These are phyloP conservation scores for Lasioglossum baleicum DNA, from an alignment of 1,140 invertebrate genomes.

Conservation along the genomic window DNA sequence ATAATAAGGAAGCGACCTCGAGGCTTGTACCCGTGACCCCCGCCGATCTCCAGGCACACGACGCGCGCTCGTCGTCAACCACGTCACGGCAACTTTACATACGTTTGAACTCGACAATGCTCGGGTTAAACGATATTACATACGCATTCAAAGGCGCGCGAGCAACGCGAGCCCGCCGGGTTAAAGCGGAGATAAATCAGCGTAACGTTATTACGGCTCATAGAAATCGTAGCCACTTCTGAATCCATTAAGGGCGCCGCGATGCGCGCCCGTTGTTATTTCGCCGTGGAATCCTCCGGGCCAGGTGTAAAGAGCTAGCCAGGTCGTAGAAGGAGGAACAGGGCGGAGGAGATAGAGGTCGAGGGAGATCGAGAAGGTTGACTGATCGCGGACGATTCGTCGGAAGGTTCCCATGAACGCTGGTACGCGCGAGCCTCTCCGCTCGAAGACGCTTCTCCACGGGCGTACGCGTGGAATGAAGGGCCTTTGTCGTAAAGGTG, in stretches of 20 bases:
- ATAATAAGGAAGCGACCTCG: constrained; percentile 66
- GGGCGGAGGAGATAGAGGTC: constrained; percentile 22
- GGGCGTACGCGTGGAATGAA: constrained; percentile 36
- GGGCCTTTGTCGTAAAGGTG: constrained; percentile 64
- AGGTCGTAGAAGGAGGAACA: too few relatives aligned
- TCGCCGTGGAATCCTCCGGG: constrained; percentile 45
- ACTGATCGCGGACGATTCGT: constrained; percentile 60
- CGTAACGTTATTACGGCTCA: constrained; percentile 66
- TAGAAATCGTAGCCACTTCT: constrained; percentile 70
- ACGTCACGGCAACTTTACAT: constrained; percentile 70
- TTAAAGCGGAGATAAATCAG: constrained; percentile 71
- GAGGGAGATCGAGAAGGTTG: too few relatives aligned
- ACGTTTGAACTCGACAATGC: constrained; percentile 70
- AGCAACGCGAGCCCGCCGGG: constrained; percentile 51
- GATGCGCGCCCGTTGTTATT: constrained; percentile 50
- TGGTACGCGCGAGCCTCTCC: too few relatives aligned
- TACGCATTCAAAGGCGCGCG: constrained; percentile 56
- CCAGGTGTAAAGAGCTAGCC: constrained; percentile 53
- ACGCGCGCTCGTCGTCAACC: constrained; percentile 58
- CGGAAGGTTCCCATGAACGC: too few relatives aligned
- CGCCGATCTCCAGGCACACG: constrained; percentile 41
- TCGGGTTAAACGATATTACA: constrained; percentile 70
- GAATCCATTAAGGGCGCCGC: constrained; percentile 63
- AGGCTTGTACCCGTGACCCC: constrained; percentile 47
- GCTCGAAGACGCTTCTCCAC: too few relatives aligned